Conservation (phyloP, 2,888 invertebrate species). For the Dryobotodes eremita region DNA sequence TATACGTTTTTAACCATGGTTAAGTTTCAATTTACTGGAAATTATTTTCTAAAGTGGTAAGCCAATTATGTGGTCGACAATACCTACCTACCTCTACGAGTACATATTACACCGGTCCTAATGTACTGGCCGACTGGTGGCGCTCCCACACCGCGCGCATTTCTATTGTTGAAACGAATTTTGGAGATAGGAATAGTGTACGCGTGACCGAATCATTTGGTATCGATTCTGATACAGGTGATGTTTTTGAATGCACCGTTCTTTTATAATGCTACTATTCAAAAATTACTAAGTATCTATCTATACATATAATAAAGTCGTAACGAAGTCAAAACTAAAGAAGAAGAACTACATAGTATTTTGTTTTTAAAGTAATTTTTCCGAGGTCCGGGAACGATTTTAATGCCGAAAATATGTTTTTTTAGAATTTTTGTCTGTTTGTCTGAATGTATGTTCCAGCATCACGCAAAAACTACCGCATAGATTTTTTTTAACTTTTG, state of each 20-base stretch:
- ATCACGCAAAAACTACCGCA: too few relatives aligned
- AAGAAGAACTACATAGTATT: too few relatives aligned
- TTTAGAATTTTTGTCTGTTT: too few relatives aligned
- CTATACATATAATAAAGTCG: too few relatives aligned
- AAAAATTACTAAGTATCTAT: background rate
- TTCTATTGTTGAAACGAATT: constrained; percentile 31
- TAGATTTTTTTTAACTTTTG: too few relatives aligned
- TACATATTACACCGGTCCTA: background rate
- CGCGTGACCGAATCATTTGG: constrained; percentile 6
- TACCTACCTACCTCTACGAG: background rate
- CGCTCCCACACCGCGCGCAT: background rate
- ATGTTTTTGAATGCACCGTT: too few relatives aligned
- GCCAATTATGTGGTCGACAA: background rate
- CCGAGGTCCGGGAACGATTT: too few relatives aligned
- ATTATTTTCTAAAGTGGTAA: background rate
- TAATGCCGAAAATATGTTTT: too few relatives aligned
- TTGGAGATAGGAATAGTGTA: constrained; percentile 3
- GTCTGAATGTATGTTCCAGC: too few relatives aligned
- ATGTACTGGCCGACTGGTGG: background rate
- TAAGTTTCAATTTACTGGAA: background rate
- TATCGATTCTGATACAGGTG: background rate
- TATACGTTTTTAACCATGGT: background rate
- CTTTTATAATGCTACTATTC: background rate
- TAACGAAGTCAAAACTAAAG: too few relatives aligned
- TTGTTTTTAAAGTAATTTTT: too few relatives aligned